Percentiles rank a stretch among this genome's conserved stretches.
These are phyloP conservation scores for Chelon auratus DNA, from an alignment of 2,797 vertebrate genomes.

Conservation along the genomic window DNA sequence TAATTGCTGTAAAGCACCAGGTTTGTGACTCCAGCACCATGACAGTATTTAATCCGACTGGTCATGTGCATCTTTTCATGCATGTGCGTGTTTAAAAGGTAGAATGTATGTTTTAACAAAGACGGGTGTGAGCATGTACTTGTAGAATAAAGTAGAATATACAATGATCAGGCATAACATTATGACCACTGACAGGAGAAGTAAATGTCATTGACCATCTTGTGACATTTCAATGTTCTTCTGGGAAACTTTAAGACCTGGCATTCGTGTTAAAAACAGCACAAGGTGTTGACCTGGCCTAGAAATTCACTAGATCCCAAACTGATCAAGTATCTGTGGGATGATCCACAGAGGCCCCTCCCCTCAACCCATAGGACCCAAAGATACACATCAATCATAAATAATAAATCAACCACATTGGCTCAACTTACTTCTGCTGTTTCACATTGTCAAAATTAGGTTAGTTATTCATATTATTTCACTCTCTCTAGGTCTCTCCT, in stretches of 20 bases:
- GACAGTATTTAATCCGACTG: not conserved
- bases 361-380: too few species aligned
- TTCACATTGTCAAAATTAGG: not conserved
- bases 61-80: conserved; percentile 10
- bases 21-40: not conserved
- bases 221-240: too few species aligned
- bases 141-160: not conserved
- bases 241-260: too few species aligned
- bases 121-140: not conserved
- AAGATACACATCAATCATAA: not conserved
- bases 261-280: too few species aligned
- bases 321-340: too few species aligned
- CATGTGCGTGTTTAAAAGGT: conserved; percentile 4
- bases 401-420: not conserved
- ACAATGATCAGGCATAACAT: too few species aligned
- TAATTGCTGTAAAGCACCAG: conserved; percentile 20
- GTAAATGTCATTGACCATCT: too few species aligned
- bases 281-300: too few species aligned
- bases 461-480: not conserved
- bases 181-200: too few species aligned
- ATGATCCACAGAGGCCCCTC: too few species aligned
- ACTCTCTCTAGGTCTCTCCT: not conserved
- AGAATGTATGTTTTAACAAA: conserved; percentile 6
- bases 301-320: too few species aligned
- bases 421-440: not conserved